These are phyloP conservation scores for Martes martes DNA, from an alignment of 2,113 vertebrate genomes.

Conservation along the genomic window DNA sequence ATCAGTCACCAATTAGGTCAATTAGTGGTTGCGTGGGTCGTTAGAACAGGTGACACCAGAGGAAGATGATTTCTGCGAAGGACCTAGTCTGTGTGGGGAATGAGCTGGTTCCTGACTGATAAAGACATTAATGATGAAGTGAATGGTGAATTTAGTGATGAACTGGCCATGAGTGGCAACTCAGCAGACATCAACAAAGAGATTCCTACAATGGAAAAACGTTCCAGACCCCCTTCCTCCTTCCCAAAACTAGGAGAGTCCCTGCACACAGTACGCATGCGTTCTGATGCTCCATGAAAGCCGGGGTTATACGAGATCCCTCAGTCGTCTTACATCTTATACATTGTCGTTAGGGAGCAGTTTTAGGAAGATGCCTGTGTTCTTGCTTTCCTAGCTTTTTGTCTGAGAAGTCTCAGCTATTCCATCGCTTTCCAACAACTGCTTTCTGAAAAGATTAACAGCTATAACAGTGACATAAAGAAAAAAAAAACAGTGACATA, in stretches of 20 bases:
- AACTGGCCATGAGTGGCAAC: background rate
- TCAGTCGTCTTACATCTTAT: background rate
- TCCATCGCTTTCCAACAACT: background rate
- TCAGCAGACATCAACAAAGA: background rate
- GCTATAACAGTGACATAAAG: background rate
- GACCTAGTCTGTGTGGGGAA: background rate
- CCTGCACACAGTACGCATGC: accelerated
- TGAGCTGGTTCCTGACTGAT: background rate
- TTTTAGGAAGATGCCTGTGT: background rate
- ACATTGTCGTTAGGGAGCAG: background rate
- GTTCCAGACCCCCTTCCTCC: background rate
- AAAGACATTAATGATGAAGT: background rate
- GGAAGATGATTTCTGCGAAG: background rate
- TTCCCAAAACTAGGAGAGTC: background rate
- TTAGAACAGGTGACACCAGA: background rate
- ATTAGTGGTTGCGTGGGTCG: background rate
- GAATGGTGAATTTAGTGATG: background rate
- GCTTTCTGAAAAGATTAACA: background rate
- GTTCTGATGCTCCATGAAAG: background rate
- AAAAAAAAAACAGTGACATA: background rate
- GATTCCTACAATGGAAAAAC: background rate
- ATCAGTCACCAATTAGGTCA: background rate
- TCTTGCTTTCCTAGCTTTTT: background rate
- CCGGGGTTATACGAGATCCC: too few species aligned
- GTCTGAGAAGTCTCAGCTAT: background rate